phyloP scores from a whole-genome alignment of 2,797 vertebrate species.

The Varecia variegata region DNA sequence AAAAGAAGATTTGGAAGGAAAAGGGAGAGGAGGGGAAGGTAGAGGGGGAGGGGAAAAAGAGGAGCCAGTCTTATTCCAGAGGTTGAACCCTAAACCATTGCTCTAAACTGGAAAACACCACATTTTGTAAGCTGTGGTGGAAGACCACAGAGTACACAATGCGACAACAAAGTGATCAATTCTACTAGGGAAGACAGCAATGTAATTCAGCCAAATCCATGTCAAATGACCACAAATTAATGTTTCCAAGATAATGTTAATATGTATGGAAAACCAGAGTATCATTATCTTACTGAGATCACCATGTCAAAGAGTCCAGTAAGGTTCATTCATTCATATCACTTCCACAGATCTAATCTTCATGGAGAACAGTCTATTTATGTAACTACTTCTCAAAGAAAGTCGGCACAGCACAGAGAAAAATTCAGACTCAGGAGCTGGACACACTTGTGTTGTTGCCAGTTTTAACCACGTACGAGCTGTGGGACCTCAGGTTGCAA shows the following conservation, averaged over 20 bases:
- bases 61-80: neutral
- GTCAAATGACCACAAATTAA: neutral
- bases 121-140: neutral
- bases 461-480: neutral
- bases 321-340: neutral
- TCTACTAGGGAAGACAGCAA: neutral
- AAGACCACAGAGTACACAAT: neutral
- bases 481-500: neutral
- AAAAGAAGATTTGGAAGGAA: neutral
- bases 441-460: neutral
- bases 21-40: neutral
- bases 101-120: neutral
- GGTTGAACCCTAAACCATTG: neutral
- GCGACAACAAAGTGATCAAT: neutral
- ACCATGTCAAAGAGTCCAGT: neutral
- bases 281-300: neutral
- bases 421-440: neutral
- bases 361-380: neutral
- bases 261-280: neutral
- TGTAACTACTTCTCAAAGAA: neutral
- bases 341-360: neutral
- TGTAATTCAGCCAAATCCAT: neutral
- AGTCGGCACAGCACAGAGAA: neutral
- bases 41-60: no score
- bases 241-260: neutral